Base-by-base conservation (phyloP, 2,797 vertebrate species). In the Gastrophryne carolinensis region DNA sequence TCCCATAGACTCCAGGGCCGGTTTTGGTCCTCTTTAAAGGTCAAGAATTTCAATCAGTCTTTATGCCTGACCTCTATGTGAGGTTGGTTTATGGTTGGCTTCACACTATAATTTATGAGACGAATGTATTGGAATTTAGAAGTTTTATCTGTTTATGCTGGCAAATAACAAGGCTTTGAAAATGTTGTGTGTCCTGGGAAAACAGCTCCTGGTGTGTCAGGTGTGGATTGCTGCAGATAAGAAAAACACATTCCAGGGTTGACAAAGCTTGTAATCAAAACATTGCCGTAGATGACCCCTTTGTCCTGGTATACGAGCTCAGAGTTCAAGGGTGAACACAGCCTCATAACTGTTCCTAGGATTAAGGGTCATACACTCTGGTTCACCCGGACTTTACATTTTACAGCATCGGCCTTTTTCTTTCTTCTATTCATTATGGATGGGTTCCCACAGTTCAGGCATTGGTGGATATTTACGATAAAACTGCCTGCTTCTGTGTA, bases 251-350 rank as follows among this genome's bases (percentile, higher is more conserved):
- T 75, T 75, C 65, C 73, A 19, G 63, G 21, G 52, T 29, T 60
- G 17, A 58, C 54, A 66, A 60, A 60, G 39, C 27, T 68, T 49
- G 29, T 53, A 64, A 75, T 75, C 64, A 75, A 69, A 68, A 75
- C 73, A 68, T 68, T 75, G 64, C 30, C 23, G 12, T 37, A 39
- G 54, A 68, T 75, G 63, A 69, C 73, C 65, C 73, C 30, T 75
- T 75, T 75, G 73, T 75, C 32, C 23, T 52, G 50, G 44, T 68
- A 75, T 75, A 62, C 30, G 58, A 69, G 54, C 64, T 13, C 24
- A 68, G 62, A 69, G 73, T 75, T 75, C 73, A 75, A 75, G 73
- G 73, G 73, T 75, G 73, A 75, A 60, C 13, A 23, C 12, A 21
- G 56, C 44, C 57, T 67, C 67, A 50, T 65, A 65, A 65, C 72